phyloP scores from a whole-genome alignment of 2,113 vertebrate genomes.

The Puntigrus tetrazona region DNA sequence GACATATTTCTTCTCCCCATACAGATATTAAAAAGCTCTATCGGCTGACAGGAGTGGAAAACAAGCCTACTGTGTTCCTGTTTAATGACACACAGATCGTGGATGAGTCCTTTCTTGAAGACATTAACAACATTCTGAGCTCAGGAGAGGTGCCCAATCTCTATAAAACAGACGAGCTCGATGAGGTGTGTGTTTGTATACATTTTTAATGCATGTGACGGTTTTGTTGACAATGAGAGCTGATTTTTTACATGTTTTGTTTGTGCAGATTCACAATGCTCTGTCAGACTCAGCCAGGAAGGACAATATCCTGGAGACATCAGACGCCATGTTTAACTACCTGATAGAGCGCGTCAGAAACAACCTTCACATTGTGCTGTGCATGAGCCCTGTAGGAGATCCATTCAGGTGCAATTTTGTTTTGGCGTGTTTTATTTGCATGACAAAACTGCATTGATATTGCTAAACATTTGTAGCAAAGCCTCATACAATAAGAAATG shows the following conservation, averaged over 20 bases:
- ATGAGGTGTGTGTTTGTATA: slow-evolving; percentile 72
- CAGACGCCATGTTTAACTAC: slow-evolving; percentile 81
- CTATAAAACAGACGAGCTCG: slow-evolving; percentile 84
- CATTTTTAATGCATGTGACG: background rate
- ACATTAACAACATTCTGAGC: slow-evolving; percentile 88
- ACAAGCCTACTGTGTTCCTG: slow-evolving; percentile 84
- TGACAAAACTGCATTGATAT: slow-evolving; percentile 3
- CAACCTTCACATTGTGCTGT: slow-evolving; percentile 86
- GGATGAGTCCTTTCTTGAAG: slow-evolving; percentile 85
- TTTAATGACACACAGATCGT: slow-evolving; percentile 85
- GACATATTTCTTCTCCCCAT: slow-evolving; percentile 25
- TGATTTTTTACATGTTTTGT: slow-evolving; percentile 22
- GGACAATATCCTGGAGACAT: slow-evolving; percentile 75
- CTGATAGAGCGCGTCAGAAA: slow-evolving; percentile 84
- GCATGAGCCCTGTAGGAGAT: slow-evolving; percentile 86
- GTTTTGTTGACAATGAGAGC: background rate
- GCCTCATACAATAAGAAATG: background rate
- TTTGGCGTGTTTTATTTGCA: background rate
- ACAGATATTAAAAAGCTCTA: slow-evolving; percentile 87
- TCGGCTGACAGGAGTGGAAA: slow-evolving; percentile 80
- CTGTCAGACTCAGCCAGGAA: slow-evolving; percentile 76
- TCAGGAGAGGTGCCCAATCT: slow-evolving; percentile 89
- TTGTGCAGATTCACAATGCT: slow-evolving; percentile 72
- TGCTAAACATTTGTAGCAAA: background rate
- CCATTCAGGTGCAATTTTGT: slow-evolving; percentile 79